These are phyloP conservation scores for Synanthedon myopaeformis DNA, from an alignment of 2,888 invertebrate genomes.

Conservation along the genomic window DNA sequence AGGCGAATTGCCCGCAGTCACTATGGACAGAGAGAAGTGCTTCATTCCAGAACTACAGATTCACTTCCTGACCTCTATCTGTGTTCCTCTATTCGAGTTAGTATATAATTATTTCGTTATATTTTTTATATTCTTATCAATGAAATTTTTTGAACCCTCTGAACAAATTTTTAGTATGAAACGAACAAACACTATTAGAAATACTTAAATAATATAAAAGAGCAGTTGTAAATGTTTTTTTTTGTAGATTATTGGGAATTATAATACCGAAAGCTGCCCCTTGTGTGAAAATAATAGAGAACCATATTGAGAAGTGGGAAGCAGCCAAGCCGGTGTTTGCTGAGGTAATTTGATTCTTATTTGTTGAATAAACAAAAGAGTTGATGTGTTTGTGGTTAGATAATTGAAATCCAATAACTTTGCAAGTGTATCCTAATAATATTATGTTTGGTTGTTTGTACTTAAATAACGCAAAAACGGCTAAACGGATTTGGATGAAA, in stretches of 20 bases:
- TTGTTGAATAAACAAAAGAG: too few relatives aligned
- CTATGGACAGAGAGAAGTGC: constrained; percentile 87
- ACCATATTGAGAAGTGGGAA: constrained; percentile 72
- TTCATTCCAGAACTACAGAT: constrained; percentile 86
- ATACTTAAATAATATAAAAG: too few relatives aligned
- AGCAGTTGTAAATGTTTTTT: neutral
- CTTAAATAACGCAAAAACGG: too few relatives aligned
- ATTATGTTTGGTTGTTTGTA: too few relatives aligned
- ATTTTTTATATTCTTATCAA: too few relatives aligned
- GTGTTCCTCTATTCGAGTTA: constrained; percentile 65
- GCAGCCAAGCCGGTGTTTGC: constrained; percentile 51
- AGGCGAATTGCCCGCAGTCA: constrained; percentile 77
- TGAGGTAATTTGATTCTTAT: constrained; percentile 25
- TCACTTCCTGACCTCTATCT: constrained; percentile 71
- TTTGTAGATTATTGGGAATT: constrained; percentile 55
- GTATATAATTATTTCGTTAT: constrained; percentile 7
- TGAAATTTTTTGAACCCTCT: too few relatives aligned
- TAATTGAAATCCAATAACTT: too few relatives aligned
- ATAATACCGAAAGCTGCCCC: constrained; percentile 62
- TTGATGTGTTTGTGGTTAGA: too few relatives aligned
- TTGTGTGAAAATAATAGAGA: constrained; percentile 59
- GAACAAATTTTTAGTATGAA: too few relatives aligned
- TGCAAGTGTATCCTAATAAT: too few relatives aligned
- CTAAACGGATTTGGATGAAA: too few relatives aligned
- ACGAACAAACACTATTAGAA: too few relatives aligned